Evolutionary conservation across 2,888 invertebrate species (phyloP).

Genomic region (Ethmia dodecea): DNA sequence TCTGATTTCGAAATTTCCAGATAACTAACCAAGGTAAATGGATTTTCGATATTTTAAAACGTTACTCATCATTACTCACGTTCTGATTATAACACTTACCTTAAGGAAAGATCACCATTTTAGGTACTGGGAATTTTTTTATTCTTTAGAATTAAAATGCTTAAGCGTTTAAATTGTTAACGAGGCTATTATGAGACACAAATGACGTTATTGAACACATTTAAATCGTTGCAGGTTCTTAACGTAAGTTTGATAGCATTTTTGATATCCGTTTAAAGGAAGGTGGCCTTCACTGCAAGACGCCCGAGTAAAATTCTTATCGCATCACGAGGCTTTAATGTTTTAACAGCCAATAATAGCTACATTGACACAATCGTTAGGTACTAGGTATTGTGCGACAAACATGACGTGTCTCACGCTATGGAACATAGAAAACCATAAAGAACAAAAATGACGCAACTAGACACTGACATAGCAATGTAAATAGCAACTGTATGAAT

Average conservation of each 20-base stretch:
- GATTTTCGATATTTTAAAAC: too few species aligned
- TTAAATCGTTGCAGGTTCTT: too few species aligned
- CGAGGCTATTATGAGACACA: too few species aligned
- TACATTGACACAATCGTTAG: constrained; percentile 23
- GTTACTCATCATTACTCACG: too few species aligned
- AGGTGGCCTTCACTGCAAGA: constrained; percentile 23
- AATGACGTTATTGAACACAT: too few species aligned
- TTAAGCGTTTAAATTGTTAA: too few species aligned
- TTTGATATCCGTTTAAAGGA: constrained; percentile 14
- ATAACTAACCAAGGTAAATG: too few species aligned
- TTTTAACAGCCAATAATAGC: constrained; percentile 26
- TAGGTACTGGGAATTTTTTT: too few species aligned
- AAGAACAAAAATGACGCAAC: constrained; percentile 45
- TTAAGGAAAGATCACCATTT: too few species aligned
- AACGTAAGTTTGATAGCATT: neutral
- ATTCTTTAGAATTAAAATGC: too few species aligned
- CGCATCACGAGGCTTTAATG: constrained; percentile 24
- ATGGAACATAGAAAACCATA: constrained; percentile 38
- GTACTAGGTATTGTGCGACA: constrained; percentile 26
- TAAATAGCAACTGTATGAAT: constrained; percentile 27
- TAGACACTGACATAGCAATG: constrained; percentile 22
- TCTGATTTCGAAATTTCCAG: too few species aligned
- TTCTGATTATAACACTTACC: too few species aligned
- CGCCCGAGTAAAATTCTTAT: constrained; percentile 29
- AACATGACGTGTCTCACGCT: constrained; percentile 46